phyloP scores from a whole-genome alignment of 1,140 invertebrate genomes.

The Drosophila nannoptera region DNA sequence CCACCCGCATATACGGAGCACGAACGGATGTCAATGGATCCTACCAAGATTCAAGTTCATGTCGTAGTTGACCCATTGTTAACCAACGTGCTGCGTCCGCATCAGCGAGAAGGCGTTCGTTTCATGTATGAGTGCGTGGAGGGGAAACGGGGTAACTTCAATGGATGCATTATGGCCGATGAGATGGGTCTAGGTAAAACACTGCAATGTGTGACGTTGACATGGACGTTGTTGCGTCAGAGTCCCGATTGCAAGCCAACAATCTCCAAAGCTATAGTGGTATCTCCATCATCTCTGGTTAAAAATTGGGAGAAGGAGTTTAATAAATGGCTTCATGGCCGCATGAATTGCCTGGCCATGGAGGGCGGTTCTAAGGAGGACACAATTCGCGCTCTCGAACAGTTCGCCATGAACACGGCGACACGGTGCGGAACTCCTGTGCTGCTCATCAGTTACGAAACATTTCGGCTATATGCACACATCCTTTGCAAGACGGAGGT shows the following conservation, averaged over 20 bases:
- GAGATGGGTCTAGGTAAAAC: constrained; percentile 99
- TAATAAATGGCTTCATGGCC: constrained; percentile 94
- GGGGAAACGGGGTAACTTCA: constrained; percentile 88
- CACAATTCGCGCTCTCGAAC: constrained; percentile 90
- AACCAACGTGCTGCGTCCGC: constrained; percentile 94
- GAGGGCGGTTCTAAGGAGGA: constrained; percentile 94
- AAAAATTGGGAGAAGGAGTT: constrained; percentile 99
- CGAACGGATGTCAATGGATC: constrained; percentile 67
- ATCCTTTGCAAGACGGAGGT: constrained; percentile 94
- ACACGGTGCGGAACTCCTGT: constrained; percentile 90
- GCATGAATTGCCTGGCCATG: constrained; percentile 92
- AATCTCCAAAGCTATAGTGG: constrained; percentile 95
- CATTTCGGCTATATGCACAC: constrained; percentile 94
- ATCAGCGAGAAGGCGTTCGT: constrained; percentile 99
- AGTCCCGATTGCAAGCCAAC: constrained; percentile 90
- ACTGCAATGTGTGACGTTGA: constrained; percentile 96
- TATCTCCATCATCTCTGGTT: constrained; percentile 97
- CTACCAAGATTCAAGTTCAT: constrained; percentile 86
- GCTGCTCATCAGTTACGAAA: constrained; percentile 99
- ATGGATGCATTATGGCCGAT: constrained; percentile 99
- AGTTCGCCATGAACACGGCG: constrained; percentile 84
- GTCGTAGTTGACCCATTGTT: constrained; percentile 97
- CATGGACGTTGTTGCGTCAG: constrained; percentile 96
- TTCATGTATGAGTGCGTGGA: constrained; percentile 99
- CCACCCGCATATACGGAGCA: constrained; percentile 86